These are phyloP conservation scores for Epizoanthus fatuus DNA, from an alignment of 92 coral and sea anemone genomes.

Conservation along the genomic window DNA sequence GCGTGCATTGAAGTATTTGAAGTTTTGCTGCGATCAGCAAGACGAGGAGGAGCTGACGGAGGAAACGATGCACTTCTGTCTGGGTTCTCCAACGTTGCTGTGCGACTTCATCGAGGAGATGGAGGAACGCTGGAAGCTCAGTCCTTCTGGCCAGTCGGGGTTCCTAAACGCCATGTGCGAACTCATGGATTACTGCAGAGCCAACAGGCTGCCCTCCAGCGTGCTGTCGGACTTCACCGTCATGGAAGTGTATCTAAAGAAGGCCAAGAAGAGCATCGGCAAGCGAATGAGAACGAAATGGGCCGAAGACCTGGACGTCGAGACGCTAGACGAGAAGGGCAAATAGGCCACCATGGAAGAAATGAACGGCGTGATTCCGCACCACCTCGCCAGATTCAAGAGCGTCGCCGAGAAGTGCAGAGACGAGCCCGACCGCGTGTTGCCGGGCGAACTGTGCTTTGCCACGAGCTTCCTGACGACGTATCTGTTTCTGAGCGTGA, in stretches of 20 bases:
- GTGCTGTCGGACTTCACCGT: constrained; percentile 15
- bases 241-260: constrained; percentile 27
- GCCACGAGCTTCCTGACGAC: constrained; percentile 23
- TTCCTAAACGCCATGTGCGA: constrained; percentile 15
- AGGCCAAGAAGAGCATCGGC: constrained; percentile 6
- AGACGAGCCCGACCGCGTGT: background rate
- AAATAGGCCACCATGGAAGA: constrained; percentile 26
- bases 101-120: background rate
- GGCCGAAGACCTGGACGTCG: constrained; percentile 25
- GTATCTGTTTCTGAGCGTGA: constrained; percentile 25
- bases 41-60: background rate
- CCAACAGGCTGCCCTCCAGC: background rate
- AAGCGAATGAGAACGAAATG: constrained; percentile 21
- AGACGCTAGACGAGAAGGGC: constrained; percentile 17
- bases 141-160: constrained; percentile 15
- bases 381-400: background rate
- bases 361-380: constrained; percentile 11
- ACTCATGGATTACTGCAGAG: constrained; percentile 15
- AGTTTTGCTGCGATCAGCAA: background rate
- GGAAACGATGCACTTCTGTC: constrained; percentile 9
- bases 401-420: background rate
- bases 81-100: constrained; percentile 6
- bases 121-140: constrained; percentile 12
- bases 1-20: constrained; percentile 13
- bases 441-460: constrained; percentile 18